Base-by-base conservation (phyloP, 30 jellyfish, hydroid and myxozoan species). In the Mastigias papua region DNA sequence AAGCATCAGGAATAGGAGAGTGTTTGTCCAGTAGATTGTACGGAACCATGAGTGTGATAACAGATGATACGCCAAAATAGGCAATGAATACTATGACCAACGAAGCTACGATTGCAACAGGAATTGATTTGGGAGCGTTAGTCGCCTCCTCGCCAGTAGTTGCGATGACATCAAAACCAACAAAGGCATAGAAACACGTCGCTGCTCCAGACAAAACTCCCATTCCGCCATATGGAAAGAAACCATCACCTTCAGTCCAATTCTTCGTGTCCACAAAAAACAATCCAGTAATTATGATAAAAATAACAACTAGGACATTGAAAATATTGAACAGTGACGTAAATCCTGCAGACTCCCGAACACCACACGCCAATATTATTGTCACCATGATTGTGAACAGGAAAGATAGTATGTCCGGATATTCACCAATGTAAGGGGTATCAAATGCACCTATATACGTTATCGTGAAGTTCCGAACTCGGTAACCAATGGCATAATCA, bases 121-220 rank as follows among this genome's bases (percentile, higher is more conserved):
- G 99, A 58, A 96, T 96, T 31, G 99, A 96, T 69, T 96, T 96
- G 25, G 98, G 85, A 4, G 99, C 98, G 80, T 96, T 89, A 15
- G 91, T 88, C 76, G 99, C 98, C 61, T 96, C 99, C 75, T 96
- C 99, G 82, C 99, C 99, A 28, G 99, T 96, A 16, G 99, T 96
- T 33, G 99, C 99, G 68, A 96, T 96, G 46, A 96, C 96, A 64
- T 96, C 99, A 37, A 96, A 96, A 25, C 99, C 99, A 42, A 96
- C 99, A 76, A 96, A 96, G 34, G 99, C 99, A 86, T 96, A 96
- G 60, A 96, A 96, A 49, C 99, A 96, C 0, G 99, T 89, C 25
- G 99, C 99, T n/a, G 99, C 99, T 0, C 99, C 99, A 27, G 99
- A 96, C 34, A 96, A n/a, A 29, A 93, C 98, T 27, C 99, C 99